Conservation (phyloP, 2,113 vertebrate genomes). For the Pseudorasbora parva region DNA sequence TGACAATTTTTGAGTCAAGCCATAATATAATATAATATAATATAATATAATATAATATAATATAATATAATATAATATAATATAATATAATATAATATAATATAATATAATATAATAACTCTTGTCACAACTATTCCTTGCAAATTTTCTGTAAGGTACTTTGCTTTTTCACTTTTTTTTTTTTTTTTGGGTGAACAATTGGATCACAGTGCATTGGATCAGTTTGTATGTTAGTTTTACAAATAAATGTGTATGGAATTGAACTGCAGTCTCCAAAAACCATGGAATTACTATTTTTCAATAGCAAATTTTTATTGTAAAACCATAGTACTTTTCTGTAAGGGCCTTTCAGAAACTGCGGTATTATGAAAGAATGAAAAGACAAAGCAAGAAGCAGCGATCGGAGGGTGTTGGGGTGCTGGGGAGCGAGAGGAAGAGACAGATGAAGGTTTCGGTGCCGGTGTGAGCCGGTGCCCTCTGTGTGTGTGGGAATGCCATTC, state of each 20-base stretch:
- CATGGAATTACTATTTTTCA: background rate
- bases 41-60: too few species aligned
- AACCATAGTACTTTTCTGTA: background rate
- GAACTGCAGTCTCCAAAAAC: background rate
- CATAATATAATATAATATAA: too few species aligned
- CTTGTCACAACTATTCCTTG: too few species aligned
- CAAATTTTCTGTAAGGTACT: too few species aligned
- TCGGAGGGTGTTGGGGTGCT: background rate
- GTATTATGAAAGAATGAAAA: background rate
- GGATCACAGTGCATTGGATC: background rate
- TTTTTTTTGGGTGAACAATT: background rate
- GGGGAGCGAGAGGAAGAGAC: conserved; percentile 38
- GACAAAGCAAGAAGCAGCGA: conserved; percentile 5
- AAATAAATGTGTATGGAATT: background rate
- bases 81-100: too few species aligned
- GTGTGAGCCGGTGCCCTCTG: conserved; percentile 47
- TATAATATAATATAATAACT: too few species aligned
- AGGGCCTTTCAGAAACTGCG: background rate
- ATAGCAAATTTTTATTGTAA: background rate
- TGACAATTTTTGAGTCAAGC: too few species aligned
- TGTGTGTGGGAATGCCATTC: conserved; percentile 63
- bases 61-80: too few species aligned
- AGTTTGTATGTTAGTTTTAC: background rate
- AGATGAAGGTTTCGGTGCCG: conserved; percentile 38
- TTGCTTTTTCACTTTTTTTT: too few species aligned